Evolutionary conservation across 2,113 vertebrate genomes (phyloP), one percentile per base, ranked within the genome.

Genomic region (Oreochromis aureus): DNA sequence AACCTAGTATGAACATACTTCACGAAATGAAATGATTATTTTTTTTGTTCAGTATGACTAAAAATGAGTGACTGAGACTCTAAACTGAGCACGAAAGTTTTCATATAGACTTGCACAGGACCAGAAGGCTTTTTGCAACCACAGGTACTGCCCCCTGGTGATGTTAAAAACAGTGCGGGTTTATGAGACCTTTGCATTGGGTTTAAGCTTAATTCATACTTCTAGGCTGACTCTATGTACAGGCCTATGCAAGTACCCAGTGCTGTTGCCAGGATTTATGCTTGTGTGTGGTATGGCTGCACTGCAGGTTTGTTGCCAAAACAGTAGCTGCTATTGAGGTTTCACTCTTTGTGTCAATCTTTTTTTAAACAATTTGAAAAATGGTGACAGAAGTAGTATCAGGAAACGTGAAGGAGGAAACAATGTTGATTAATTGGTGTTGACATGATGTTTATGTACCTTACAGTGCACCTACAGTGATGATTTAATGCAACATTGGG

Each of bases 151-250:
- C 44, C 24, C 15, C 16, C 15, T 2, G 16, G 44, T 32, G 24
- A 46, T 27, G 44, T 51, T 51, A 76, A 51, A 76, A 76, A 76
- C 44, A 32, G 46, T 19, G 24, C 15, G 12, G 44, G 24, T 76
- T 76, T 76, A 48, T 51, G 71, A 30, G 24, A 48, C 44, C 24
- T 76, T 18, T 46, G 71, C 24, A 51, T 27, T 76, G 71, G 44
- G 41, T 44, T 73, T 73, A 73, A 46, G 5, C 41, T 46, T 27
- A 73, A 73, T 46, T 73, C 22, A 73, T 73, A 73, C 69, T 46
- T 27, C 13, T 22, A 5, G 7, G 27, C 9, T 18, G 27, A 3
- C 3, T 71, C 66, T 73, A 46, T 73, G 22, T 73, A 46, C 13
- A 73, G 69, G 8, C 69, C 7, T 71, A 71, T 22, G n/a, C n/a